Evolutionary conservation across 2,888 invertebrate genomes (phyloP).

Genomic region (Drepanosiphum platanoidis): DNA sequence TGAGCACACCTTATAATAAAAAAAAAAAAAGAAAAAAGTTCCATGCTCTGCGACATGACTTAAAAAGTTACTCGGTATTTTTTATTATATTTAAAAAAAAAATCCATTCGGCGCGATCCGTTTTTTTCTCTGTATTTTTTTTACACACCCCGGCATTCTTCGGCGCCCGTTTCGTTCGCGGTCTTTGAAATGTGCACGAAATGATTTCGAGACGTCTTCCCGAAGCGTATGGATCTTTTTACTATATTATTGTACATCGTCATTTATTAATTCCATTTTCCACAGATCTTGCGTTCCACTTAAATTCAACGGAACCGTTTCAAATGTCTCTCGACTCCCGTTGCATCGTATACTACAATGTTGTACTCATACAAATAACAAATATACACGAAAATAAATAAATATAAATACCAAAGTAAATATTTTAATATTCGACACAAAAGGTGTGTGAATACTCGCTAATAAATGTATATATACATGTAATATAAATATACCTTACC

Average conservation of each 20-base stretch:
- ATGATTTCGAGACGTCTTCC: neutral
- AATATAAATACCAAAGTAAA: no score
- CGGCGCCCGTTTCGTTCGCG: neutral
- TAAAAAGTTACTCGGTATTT: neutral
- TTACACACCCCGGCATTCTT: neutral
- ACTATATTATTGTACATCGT: no score
- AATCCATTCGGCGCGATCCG: neutral
- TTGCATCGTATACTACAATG: neutral
- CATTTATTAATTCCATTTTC: neutral
- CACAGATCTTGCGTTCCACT: neutral
- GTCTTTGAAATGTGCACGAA: neutral
- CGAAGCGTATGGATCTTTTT: no score
- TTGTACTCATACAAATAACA: no score
- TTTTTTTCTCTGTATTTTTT: neutral
- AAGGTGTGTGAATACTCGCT: no score
- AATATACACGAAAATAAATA: no score
- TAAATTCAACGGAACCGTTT: neutral
- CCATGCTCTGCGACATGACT: neutral
- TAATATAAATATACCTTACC: no score
- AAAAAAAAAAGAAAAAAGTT: no score
- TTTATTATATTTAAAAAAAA: conserved; percentile 15
- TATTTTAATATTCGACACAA: no score
- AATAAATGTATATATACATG: no score
- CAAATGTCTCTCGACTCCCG: neutral
- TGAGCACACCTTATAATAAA: conserved; percentile 11